phyloP scores from a whole-genome alignment of 2,888 invertebrate genomes.

The Amiota minor region DNA sequence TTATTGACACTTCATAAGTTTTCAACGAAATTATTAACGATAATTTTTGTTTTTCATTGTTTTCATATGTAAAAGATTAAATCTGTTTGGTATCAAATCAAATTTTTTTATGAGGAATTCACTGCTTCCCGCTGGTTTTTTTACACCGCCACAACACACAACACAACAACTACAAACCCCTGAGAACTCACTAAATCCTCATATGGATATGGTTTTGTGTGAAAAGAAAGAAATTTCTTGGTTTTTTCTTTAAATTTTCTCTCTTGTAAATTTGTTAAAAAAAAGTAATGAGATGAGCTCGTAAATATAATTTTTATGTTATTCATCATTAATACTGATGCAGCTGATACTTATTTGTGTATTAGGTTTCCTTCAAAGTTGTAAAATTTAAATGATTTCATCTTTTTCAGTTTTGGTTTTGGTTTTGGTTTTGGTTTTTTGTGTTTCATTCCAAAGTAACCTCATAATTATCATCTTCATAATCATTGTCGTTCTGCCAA shows the following conservation, averaged over 20 bases:
- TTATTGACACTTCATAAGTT: constrained; percentile 52
- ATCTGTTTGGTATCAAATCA: constrained; percentile 12
- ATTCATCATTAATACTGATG: constrained; percentile 9
- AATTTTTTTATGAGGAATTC: constrained; percentile 14
- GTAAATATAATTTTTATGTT: constrained; percentile 27
- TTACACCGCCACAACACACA: neutral
- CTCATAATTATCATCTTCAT: too few species aligned
- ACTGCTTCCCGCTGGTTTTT: constrained; percentile 14
- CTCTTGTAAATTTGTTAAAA: neutral
- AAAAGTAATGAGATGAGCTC: constrained; percentile 9
- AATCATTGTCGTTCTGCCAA: neutral
- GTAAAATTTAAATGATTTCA: neutral
- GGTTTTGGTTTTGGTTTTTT: neutral
- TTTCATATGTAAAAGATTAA: neutral
- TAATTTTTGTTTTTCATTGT: constrained; percentile 7
- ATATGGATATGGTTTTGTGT: neutral
- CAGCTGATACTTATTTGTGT: neutral
- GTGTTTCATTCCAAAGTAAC: neutral
- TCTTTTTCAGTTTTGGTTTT: neutral
- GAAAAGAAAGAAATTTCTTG: too few species aligned
- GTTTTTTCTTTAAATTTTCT: neutral
- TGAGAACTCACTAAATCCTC: neutral
- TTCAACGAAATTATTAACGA: constrained; percentile 39
- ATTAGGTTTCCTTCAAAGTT: constrained; percentile 8
- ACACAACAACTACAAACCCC: neutral